These are phyloP conservation scores for Labeo rohita DNA, from an alignment of 2,113 vertebrate genomes.

Conservation along the genomic window DNA sequence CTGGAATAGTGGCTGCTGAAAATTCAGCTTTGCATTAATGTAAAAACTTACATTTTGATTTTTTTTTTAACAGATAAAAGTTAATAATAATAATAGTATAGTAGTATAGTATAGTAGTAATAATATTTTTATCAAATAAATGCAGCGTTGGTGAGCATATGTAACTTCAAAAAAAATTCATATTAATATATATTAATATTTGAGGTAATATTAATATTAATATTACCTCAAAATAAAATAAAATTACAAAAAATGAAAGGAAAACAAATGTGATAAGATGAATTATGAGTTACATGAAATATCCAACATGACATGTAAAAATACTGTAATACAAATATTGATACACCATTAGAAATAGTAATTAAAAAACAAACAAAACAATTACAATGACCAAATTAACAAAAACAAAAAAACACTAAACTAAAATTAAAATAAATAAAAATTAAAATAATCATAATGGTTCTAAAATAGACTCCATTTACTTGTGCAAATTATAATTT, in stretches of 20 bases:
- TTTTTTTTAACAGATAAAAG: too few species aligned
- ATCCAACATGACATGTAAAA: background rate
- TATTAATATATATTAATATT: too few species aligned
- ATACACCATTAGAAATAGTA: background rate
- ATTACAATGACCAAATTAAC: too few species aligned
- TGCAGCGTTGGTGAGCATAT: background rate
- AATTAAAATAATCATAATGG: too few species aligned
- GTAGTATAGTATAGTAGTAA: too few species aligned
- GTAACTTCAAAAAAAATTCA: background rate
- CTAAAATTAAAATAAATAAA: too few species aligned
- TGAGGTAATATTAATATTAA: too few species aligned
- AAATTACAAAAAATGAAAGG: background rate
- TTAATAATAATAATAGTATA: too few species aligned
- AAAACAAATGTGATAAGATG: background rate
- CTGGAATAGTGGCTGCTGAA: background rate
- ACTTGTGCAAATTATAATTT: background rate
- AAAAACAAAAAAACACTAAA: too few species aligned
- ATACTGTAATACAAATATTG: background rate
- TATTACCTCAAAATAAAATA: background rate
- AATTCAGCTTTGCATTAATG: background rate
- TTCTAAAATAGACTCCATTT: too few species aligned
- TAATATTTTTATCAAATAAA: background rate
- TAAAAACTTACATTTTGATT: background rate
- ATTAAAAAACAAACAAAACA: background rate
- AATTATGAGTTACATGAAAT: too few species aligned